Conservation (phyloP, 2,113 vertebrate genomes). For the Tylochromis polylepis region DNA sequence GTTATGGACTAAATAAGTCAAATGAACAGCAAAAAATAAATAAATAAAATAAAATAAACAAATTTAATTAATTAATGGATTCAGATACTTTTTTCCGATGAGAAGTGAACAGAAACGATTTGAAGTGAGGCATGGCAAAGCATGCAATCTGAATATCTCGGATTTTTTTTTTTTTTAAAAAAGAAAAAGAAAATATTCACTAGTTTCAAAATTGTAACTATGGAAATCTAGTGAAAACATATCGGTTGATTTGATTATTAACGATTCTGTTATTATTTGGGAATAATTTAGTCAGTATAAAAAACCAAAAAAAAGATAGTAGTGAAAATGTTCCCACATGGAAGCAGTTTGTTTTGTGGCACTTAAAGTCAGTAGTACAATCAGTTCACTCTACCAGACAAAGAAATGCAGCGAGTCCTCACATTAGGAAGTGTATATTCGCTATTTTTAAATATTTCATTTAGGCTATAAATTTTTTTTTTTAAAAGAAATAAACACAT, state of each 20-base stretch:
- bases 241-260: background rate
- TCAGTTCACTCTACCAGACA: background rate
- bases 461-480: fast-evolving
- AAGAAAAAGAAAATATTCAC: background rate
- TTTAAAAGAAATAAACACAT: fast-evolving
- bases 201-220: background rate
- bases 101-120: background rate
- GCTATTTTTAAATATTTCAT: background rate
- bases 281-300: background rate
- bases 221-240: background rate
- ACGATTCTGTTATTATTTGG: background rate
- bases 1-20: background rate
- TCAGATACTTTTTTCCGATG: background rate
- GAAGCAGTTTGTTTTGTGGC: background rate
- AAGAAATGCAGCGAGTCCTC: background rate
- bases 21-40: background rate
- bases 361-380: background rate
- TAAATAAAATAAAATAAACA: background rate
- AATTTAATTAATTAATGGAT: background rate
- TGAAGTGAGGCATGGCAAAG: background rate
- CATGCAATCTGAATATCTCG: background rate
- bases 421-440: background rate
- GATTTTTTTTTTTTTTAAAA: background rate
- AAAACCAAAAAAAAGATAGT: background rate
- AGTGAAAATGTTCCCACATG: background rate